Base-by-base conservation (phyloP, 2,888 invertebrate genomes). In the Amphipoea oculea region DNA sequence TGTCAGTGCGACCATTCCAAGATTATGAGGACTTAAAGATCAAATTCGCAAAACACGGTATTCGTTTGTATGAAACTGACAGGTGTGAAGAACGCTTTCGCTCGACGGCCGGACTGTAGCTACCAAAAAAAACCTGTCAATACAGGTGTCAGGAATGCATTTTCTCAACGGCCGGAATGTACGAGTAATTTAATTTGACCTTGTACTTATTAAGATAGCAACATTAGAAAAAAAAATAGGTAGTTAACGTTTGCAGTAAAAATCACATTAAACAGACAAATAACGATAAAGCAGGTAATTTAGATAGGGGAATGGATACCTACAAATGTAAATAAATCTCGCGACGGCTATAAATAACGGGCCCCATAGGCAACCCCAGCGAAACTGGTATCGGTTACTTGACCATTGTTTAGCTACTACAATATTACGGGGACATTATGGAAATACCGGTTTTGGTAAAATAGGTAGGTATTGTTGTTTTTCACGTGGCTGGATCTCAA, bases 281-380 rank as follows among this genome's bases (percentile, higher is more conserved):
- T 93, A 91, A 91, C 94, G 92, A 94, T 94, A 94, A 92, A 93
- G 91, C 93, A 92, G 91, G 94, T 94, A 92, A 94, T 94, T 95
- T 94, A 94, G 94, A 95, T 95, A 95, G 91, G 92, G 91, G 91
- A 94, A 95, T 94, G 94, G 94, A 93, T 93, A 93, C 40, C 57
- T 57, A 40, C 92, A 93, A 94, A 93, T 93, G 92, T 92, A 92
- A 93, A 94, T 95, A 95, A 94, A 95, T 94, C 94, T 93, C 90
- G 85, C 82, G 83, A 81, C 90, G 83, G 90, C 91, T 88, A 93
- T 94, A 94, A 94, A 94, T 94, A 92, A 94, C 91, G 79, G 67
- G 60, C 74, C 76, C 73, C 82, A 78, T 77, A 75, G 76, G 60
- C 84, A 78, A 80, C 86, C 82, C 77, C 79, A 76, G 79, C 77